Base-by-base conservation (phyloP, 1,140 invertebrate species). In the Gryllus bimaculatus region DNA sequence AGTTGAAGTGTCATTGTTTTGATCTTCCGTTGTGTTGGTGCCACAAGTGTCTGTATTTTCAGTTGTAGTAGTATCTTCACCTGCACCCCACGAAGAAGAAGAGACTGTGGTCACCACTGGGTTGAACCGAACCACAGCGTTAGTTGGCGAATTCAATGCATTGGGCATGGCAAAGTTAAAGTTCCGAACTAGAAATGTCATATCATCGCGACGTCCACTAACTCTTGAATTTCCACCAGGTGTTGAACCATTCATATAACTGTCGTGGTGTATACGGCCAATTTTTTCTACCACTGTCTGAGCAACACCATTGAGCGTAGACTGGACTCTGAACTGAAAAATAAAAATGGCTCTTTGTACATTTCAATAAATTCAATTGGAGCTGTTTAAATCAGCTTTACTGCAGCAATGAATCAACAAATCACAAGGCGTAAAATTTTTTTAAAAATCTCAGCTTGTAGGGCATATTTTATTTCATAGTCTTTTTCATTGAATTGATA, bases 211-310 rank as follows among this genome's bases (percentile, higher is more conserved):
- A 82, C 90, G 90, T 21, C 86, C 85, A 73, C 82, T 83, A 8
- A 74, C 73, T 48, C 26, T 66, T 20, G 15, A 20, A 73, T 78
- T 76, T 48, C 75, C 49, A 47, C 54, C 21, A 7, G 80, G 78
- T 21, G 80, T 78, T 8, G 87, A 88, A 78, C 88, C 90, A 78
- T 89, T 90, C 86, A 94, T 91, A 82, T 91, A 95, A 78, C 90
- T 90, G 78, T 96, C 93, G 80, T 95, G 92, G 84, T 97, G 95
- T 78, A 94, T 90, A 76, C 94, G 86, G 8, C 94, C 93, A 10
- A 95, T 91, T 87, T 94, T 94, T 83, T 96, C 93, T 0, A 97
- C 91, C 0, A 96, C 94, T 6, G 93, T 93, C 87, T 97, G 95
- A 54, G 94, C 94, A 54, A 96, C 94, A 47, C 93, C 92, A 48